phyloP scores from a whole-genome alignment of 2,888 invertebrate genomes.

The Ornithoptera alexandrae region DNA sequence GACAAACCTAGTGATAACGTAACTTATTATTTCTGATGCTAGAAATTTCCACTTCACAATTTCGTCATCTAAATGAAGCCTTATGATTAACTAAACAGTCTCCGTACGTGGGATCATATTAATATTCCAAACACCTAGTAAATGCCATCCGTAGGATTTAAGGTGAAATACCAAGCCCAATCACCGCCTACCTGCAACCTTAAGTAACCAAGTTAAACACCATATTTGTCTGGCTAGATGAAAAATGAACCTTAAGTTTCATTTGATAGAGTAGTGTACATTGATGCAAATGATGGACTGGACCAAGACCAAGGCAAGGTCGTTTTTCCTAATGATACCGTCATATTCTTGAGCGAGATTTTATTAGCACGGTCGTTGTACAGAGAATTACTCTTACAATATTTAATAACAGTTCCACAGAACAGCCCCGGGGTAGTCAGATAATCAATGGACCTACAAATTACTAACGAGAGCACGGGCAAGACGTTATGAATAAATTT shows the following conservation, averaged over 20 bases:
- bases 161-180: conserved; percentile 39
- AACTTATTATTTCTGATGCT: background rate
- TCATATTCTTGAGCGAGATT: conserved; percentile 38
- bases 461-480: too few species aligned
- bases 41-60: background rate
- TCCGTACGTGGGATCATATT: conserved; percentile 34
- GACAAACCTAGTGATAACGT: background rate
- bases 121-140: conserved; percentile 39
- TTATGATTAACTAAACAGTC: background rate
- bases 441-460: too few species aligned
- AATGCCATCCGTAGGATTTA: conserved; percentile 41
- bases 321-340: conserved; percentile 37
- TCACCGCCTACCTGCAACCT: conserved; percentile 19
- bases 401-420: conserved; percentile 7
- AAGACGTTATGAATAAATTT: too few species aligned
- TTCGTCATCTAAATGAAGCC: conserved; percentile 4
- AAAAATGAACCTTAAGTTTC: background rate
- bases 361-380: conserved; percentile 36
- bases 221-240: background rate
- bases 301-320: conserved; percentile 39
- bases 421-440: background rate
- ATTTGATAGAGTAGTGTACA: background rate
- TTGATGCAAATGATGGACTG: conserved; percentile 26
- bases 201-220: conserved; percentile 9
- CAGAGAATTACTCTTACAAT: conserved; percentile 16